phyloP scores from a whole-genome alignment of 1,140 invertebrate genomes.

The Adoxophyes honmai region DNA sequence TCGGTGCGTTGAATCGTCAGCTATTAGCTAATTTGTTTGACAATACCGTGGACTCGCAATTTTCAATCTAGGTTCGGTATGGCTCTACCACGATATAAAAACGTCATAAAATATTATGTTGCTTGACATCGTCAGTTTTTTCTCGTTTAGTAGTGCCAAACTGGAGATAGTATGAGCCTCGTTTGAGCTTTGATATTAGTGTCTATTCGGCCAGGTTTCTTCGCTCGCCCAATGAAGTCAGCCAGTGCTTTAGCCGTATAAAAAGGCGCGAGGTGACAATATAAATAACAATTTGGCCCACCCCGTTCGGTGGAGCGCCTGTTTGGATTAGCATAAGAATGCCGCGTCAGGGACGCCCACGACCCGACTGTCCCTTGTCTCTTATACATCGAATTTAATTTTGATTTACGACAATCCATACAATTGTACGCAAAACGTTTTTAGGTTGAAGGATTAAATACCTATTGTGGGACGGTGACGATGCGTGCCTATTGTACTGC shows the following conservation, averaged over 20 bases:
- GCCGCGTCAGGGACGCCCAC: conserved; percentile 65
- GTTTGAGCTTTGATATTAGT: background rate
- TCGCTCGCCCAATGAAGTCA: conserved; percentile 36
- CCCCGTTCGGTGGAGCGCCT: conserved; percentile 67
- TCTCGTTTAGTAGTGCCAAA: too few relatives aligned
- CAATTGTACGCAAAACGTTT: conserved; percentile 66
- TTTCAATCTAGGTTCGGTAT: too few relatives aligned
- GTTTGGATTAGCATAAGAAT: conserved; percentile 74
- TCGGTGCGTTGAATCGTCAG: too few relatives aligned
- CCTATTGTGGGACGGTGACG: conserved; percentile 15
- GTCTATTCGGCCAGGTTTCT: conserved; percentile 1
- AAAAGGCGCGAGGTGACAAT: conserved; percentile 73
- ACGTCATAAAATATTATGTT: too few relatives aligned
- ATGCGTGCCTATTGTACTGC: conserved; percentile 14
- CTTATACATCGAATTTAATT: conserved; percentile 74
- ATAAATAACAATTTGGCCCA: conserved; percentile 77
- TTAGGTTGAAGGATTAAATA: conserved; percentile 35
- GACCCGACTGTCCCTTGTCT: conserved; percentile 60
- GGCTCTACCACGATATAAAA: too few relatives aligned
- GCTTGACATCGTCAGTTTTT: too few relatives aligned
- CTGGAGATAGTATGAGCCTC: too few relatives aligned
- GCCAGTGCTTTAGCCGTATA: conserved; percentile 57
- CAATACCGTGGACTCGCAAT: too few relatives aligned
- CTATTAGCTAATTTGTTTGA: too few relatives aligned
- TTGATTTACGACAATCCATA: conserved; percentile 70